phyloP scores from a whole-genome alignment of 2,113 vertebrate genomes.

The Mesocricetus auratus region DNA sequence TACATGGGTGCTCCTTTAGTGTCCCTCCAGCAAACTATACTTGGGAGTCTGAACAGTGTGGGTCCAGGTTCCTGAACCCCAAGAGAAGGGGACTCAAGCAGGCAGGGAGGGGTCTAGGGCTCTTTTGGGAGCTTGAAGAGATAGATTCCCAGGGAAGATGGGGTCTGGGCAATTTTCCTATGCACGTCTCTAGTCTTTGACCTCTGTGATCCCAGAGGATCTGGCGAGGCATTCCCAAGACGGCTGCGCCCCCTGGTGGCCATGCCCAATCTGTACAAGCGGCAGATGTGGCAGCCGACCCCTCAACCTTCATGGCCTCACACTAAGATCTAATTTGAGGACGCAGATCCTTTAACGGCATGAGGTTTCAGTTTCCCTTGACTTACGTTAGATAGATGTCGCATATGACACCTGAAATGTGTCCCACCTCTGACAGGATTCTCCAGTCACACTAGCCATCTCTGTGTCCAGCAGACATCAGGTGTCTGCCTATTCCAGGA shows the following conservation, averaged over 20 bases:
- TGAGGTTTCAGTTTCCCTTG: background rate
- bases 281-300: too few relatives aligned
- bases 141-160: background rate
- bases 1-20: background rate
- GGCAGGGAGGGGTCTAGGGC: background rate
- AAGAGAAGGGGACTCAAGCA: background rate
- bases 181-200: background rate
- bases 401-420: background rate
- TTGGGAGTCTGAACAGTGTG: background rate
- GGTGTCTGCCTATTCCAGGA: background rate
- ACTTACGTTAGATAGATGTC: background rate
- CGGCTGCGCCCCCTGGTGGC: constrained; percentile 72
- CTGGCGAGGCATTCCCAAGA: background rate
- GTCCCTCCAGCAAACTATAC: background rate
- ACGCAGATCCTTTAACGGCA: background rate
- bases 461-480: background rate
- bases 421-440: background rate
- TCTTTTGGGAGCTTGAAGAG: background rate
- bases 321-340: background rate
- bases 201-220: background rate
- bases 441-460: background rate
- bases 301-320: background rate
- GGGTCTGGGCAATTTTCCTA: background rate
- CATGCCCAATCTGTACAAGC: background rate
- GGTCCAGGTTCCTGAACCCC: background rate